Conservation (phyloP, 2,888 invertebrate genomes). For the Dusona sp. region DNA sequence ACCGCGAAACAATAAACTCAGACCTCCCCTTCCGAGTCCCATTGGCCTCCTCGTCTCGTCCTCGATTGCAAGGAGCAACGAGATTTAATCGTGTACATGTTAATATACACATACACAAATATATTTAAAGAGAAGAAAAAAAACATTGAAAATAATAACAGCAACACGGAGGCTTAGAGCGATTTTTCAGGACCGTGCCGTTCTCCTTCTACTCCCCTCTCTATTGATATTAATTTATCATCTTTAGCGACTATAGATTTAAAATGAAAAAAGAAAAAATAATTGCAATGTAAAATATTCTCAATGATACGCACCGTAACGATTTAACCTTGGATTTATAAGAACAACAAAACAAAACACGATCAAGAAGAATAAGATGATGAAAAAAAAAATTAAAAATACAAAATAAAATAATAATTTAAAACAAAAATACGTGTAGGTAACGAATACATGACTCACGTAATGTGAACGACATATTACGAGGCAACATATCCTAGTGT, state of each 20-base stretch:
- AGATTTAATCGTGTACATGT: slow-evolving; percentile 52
- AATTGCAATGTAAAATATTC: slow-evolving; percentile 79
- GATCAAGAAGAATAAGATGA: slow-evolving; percentile 68
- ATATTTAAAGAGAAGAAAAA: slow-evolving; percentile 17
- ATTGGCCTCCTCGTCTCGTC: slow-evolving; percentile 60
- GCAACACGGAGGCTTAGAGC: slow-evolving; percentile 49
- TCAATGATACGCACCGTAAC: slow-evolving; percentile 80
- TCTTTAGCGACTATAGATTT: slow-evolving; percentile 69
- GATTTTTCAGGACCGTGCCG: slow-evolving; percentile 37
- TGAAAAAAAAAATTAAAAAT: slow-evolving; percentile 41
- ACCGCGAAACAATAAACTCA: slow-evolving; percentile 55
- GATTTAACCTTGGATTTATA: slow-evolving; percentile 70
- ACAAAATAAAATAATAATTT: slow-evolving; percentile 66
- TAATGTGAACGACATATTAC: slow-evolving; percentile 80
- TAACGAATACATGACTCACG: slow-evolving; percentile 75
- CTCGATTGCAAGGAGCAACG: slow-evolving; percentile 60
- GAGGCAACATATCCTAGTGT: slow-evolving; percentile 84
- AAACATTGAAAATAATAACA: slow-evolving; percentile 36
- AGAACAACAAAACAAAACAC: slow-evolving; percentile 56
- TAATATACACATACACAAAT: slow-evolving; percentile 31
- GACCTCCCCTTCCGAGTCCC: slow-evolving; percentile 38
- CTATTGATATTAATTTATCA: slow-evolving; percentile 70
- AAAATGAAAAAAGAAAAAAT: slow-evolving; percentile 26
- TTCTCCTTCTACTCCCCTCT: slow-evolving; percentile 42
- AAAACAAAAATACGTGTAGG: slow-evolving; percentile 54